These are phyloP conservation scores for Sebastes cheni DNA, from an alignment of 2,797 vertebrate genomes.

Conservation along the genomic window DNA sequence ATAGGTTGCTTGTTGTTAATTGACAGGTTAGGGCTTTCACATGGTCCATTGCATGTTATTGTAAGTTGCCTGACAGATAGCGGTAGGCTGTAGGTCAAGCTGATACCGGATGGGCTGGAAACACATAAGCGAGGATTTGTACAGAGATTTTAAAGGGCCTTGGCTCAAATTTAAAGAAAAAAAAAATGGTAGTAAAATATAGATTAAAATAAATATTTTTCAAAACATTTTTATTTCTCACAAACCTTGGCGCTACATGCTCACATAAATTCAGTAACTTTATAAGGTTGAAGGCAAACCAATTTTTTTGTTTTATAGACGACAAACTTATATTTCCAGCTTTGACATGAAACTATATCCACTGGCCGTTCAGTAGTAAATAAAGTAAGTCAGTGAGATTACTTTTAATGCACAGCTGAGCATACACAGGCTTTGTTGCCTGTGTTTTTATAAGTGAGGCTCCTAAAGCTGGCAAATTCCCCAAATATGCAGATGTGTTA, in stretches of 20 bases:
- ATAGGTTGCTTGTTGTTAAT: slow-evolving; percentile 27
- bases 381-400: no score
- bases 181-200: background rate
- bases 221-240: background rate
- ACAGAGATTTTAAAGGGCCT: background rate
- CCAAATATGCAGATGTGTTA: background rate
- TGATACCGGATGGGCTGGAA: background rate
- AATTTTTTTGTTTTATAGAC: background rate
- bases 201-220: background rate
- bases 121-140: background rate
- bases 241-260: background rate
- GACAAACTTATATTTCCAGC: background rate
- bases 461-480: background rate
- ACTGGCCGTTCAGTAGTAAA: no score
- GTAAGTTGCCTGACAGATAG: slow-evolving; percentile 9
- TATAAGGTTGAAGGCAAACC: background rate
- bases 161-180: background rate
- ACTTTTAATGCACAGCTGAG: background rate
- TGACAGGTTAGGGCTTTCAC: slow-evolving; percentile 28
- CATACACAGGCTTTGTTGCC: background rate
- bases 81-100: background rate
- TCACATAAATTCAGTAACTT: background rate
- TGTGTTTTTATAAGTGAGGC: background rate
- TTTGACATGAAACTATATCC: no score
- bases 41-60: background rate